Percentiles rank a stretch among this genome's conserved stretches.
Evolutionary conservation across 2,888 invertebrate species (phyloP).

Genomic region (Agrenia bidenticulata): DNA sequence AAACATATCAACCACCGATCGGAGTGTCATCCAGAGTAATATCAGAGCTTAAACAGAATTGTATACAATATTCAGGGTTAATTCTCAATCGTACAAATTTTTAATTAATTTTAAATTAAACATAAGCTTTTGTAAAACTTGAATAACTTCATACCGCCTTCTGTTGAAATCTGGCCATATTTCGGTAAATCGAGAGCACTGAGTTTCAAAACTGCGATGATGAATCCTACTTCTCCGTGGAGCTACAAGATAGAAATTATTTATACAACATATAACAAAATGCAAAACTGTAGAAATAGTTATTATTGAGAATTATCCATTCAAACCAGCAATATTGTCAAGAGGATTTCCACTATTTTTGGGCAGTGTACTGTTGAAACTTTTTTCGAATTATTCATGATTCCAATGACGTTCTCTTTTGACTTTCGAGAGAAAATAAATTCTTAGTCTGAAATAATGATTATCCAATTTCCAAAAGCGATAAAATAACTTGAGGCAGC

Average conservation of each 20-base stretch:
- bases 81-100: background rate
- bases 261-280: background rate
- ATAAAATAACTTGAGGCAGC: too few relatives aligned
- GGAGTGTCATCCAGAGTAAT: background rate
- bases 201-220: background rate
- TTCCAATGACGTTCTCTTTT: too few relatives aligned
- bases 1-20: background rate
- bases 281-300: background rate
- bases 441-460: too few relatives aligned
- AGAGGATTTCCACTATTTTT: background rate
- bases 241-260: background rate
- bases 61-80: background rate
- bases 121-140: background rate
- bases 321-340: background rate
- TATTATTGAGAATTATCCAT: background rate
- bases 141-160: background rate
- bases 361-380: background rate
- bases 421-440: too few relatives aligned
- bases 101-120: background rate
- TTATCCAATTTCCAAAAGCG: too few relatives aligned
- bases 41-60: background rate
- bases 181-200: background rate
- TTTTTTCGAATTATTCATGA: too few relatives aligned
- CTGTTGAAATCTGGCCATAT: background rate
- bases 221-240: background rate